Conservation (phyloP, 64 coral and sea anemone species). For the Hydrozoanthus tunicans region DNA sequence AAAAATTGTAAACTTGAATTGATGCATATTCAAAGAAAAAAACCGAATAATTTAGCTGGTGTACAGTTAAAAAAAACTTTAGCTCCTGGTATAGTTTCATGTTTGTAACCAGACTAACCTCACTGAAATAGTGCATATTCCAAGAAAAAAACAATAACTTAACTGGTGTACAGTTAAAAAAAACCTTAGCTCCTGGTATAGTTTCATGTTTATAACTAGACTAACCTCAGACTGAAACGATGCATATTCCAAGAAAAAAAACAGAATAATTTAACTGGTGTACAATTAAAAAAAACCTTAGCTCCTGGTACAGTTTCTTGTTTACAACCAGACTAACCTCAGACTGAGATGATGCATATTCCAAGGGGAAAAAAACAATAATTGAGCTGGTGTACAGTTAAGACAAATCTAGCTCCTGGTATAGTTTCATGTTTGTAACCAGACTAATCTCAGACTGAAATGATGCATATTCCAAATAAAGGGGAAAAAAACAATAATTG, state of each 20-base stretch:
- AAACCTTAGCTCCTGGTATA: constrained; percentile 5
- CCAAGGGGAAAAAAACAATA: background rate
- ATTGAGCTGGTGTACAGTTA: background rate
- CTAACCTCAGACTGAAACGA: background rate
- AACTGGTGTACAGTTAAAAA: background rate
- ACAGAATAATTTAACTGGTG: background rate
- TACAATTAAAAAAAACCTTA: background rate
- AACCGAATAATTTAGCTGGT: too few species aligned
- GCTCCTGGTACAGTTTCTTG: background rate
- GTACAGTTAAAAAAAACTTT: background rate
- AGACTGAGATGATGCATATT: background rate
- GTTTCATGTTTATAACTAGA: background rate
- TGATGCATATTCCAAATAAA: background rate
- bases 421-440: background rate
- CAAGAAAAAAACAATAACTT: background rate
- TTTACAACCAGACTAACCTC: background rate
- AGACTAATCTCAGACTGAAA: background rate
- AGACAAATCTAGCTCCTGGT: background rate
- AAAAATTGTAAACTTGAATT: too few species aligned
- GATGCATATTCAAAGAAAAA: too few species aligned
- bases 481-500: background rate
- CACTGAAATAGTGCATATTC: background rate
- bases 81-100: constrained; percentile 1
- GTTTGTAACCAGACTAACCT: background rate
- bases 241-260: background rate